Conservation (phyloP, 2,888 invertebrate genomes). For the Gandaritis pyraliata region DNA sequence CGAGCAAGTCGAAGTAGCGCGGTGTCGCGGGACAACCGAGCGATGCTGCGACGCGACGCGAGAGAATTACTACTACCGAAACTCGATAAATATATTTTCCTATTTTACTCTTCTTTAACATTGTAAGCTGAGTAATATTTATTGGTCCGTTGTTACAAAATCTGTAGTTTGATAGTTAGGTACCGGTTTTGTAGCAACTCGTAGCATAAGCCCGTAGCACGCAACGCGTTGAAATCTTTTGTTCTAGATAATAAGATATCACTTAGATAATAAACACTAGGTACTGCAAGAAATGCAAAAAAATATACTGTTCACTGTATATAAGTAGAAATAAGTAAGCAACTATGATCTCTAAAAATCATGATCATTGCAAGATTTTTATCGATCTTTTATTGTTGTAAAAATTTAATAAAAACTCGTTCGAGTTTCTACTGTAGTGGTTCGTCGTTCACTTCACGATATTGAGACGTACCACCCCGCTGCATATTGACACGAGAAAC, state of each 20-base stretch:
- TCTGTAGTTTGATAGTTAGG: too few relatives aligned
- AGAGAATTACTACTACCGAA: conserved; percentile 22
- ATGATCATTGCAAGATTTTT: too few relatives aligned
- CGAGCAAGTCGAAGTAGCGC: conserved; percentile 47
- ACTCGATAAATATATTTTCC: conserved; percentile 12
- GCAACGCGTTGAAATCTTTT: conserved; percentile 11
- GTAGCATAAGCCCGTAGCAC: not conserved
- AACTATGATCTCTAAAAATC: too few relatives aligned
- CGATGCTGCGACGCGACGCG: conserved; percentile 26
- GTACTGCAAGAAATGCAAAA: too few relatives aligned
- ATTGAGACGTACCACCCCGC: conserved; percentile 55
- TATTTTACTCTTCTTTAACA: too few relatives aligned
- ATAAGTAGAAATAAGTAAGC: too few relatives aligned
- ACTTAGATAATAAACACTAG: not conserved
- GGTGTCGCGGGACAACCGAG: conserved; percentile 39
- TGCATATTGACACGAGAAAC: conserved; percentile 54
- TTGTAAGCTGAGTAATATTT: too few relatives aligned
- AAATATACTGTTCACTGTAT: too few relatives aligned
- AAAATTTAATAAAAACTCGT: not conserved
- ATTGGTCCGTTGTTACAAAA: too few relatives aligned
- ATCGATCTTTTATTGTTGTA: too few relatives aligned
- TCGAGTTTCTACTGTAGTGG: conserved; percentile 28
- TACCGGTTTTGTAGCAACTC: not conserved
- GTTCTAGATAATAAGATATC: too few relatives aligned
- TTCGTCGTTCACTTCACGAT: conserved; percentile 50